Percentiles rank a stretch among this genome's conserved stretches.
These are phyloP conservation scores for Zalophus californianus DNA, from an alignment of 2,797 vertebrate genomes.

Conservation along the genomic window DNA sequence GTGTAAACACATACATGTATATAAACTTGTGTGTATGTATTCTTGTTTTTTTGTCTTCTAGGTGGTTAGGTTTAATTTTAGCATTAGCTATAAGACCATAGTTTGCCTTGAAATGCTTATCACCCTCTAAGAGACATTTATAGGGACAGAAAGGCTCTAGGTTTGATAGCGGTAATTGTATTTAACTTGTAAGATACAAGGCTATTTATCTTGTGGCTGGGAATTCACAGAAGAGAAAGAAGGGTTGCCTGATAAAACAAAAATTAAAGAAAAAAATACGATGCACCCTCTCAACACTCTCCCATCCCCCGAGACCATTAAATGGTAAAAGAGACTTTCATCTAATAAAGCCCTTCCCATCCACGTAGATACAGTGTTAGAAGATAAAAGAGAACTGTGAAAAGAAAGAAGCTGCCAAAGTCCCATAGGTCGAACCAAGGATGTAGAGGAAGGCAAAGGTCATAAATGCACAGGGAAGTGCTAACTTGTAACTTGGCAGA, in stretches of 20 bases:
- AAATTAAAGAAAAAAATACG: constrained; percentile 82
- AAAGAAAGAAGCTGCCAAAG: neutral
- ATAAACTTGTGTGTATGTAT: neutral
- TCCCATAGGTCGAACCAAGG: neutral
- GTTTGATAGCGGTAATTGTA: constrained; percentile 92
- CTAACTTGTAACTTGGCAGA: neutral
- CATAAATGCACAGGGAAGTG: neutral
- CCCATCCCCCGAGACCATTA: neutral
- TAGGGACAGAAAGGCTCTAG: constrained; percentile 88
- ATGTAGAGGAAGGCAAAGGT: neutral
- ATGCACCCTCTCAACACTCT: neutral
- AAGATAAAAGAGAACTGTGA: neutral
- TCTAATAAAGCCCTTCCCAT: constrained; percentile 61
- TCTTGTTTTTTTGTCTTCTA: constrained; percentile 86
- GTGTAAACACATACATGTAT: neutral
- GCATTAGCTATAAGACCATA: constrained; percentile 87
- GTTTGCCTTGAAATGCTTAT: constrained; percentile 88
- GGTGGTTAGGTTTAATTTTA: constrained; percentile 89
- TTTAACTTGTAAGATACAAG: constrained; percentile 90
- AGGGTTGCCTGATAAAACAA: constrained; percentile 84
- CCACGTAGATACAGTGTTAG: neutral
- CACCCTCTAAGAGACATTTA: constrained; percentile 88
- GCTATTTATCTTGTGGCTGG: constrained; percentile 89
- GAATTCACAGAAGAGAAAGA: constrained; percentile 86
- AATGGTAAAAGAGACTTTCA: constrained; percentile 63